Conservation (phyloP, 2,888 invertebrate genomes). For the Metacarcinus magister region DNA sequence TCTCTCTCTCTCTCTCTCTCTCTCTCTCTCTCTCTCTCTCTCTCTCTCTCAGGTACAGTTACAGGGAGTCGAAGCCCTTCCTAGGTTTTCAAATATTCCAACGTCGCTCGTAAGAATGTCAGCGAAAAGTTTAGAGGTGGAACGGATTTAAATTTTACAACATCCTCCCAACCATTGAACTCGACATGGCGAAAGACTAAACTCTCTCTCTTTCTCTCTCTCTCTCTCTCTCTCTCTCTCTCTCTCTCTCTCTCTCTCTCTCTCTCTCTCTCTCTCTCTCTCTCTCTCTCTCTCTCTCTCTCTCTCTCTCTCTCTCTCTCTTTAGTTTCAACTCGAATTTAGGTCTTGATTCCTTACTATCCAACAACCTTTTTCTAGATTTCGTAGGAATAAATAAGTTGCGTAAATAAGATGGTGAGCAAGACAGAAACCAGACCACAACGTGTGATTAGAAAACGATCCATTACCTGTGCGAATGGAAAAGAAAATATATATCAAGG, state of each 20-base stretch:
- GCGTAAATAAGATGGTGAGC: background rate
- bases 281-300: slow-evolving; percentile 2
- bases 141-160: slow-evolving; percentile 41
- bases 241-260: slow-evolving; percentile 26
- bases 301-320: slow-evolving; percentile 2
- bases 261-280: slow-evolving; percentile 2
- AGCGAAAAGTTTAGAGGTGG: slow-evolving; percentile 27
- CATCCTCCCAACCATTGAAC: background rate
- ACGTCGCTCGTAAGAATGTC: slow-evolving; percentile 41
- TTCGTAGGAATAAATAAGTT: background rate
- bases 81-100: background rate
- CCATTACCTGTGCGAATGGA: background rate
- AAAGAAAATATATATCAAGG: background rate
- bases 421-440: background rate
- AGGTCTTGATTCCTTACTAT: background rate
- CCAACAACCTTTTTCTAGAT: background rate
- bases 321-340: background rate
- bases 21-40: background rate
- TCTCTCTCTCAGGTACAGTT: too few species aligned
- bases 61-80: background rate
- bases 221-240: slow-evolving; percentile 46
- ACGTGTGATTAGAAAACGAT: background rate
- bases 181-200: slow-evolving; percentile 6
- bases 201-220: slow-evolving; percentile 31
- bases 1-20: slow-evolving; percentile 22